Evolutionary conservation across 2,113 vertebrate genomes (phyloP), one percentile per base, ranked within the genome.

Genomic region (Pelecanoides urinatrix): DNA sequence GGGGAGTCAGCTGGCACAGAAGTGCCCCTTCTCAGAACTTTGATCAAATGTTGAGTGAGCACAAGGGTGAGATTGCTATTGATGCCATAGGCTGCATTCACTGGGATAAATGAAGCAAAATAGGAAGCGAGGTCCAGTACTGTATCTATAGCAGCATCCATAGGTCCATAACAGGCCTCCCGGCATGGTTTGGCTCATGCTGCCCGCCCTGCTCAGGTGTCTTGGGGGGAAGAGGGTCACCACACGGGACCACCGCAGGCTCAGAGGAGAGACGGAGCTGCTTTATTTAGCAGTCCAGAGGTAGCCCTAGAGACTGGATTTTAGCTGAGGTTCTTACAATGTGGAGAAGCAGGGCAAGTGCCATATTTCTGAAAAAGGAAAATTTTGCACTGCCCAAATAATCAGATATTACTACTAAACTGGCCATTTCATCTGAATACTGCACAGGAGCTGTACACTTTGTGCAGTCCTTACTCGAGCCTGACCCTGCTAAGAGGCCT

Each of bases 401-500:
- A 55, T 40, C 34, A 45, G 59, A 3, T 55, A 38, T 59, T 70
- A 23, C 26, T 34, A 40, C 8, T 40, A 88, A 87, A 88, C 19
- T 76, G 67, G 16, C 16, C 11, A 50, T 96, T 93, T 85, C 23
- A 74, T 78, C 74, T 87, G 30, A 40, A 88, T 86, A 42, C 47
- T 86, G 65, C 70, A 52, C 68, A 99, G 98, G 97, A 85, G 98
- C 98, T 12, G 96, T 98, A 56, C 97, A 97, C 17, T 99, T 99
- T 65, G 97, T 98, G 84, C 94, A 98, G 93, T 98, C 98, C 66
- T 98, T 99, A 40, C 97, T 99, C 81, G 98, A 99, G 94, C 98
- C 98, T 4, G 98, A 99, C 91, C 98, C 98, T 16, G 82, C 56
- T 23, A 98, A 99, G 94, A 97, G 98, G 21, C 98, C 98, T 59